phyloP scores from a whole-genome alignment of 2,797 vertebrate species.

The Poecilia picta region DNA sequence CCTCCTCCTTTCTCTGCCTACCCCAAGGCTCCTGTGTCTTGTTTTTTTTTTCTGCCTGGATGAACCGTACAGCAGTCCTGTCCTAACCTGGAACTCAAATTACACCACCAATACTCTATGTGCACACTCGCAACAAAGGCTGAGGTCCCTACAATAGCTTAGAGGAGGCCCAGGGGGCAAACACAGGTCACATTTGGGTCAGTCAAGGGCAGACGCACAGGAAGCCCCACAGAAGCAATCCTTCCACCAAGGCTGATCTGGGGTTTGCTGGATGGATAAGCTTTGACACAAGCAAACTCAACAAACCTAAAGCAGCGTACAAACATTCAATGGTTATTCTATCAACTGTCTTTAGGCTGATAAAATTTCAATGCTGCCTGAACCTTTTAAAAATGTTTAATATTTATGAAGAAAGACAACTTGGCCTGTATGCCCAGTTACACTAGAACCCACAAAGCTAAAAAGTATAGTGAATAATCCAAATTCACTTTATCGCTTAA shows the following conservation, averaged over 20 bases:
- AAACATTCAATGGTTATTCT: conserved; percentile 5
- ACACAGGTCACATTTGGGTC: conserved; percentile 60
- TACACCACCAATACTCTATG: conserved; percentile 52
- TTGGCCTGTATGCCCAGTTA: background rate
- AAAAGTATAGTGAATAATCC: conserved; percentile 7
- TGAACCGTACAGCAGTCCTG: conserved; percentile 61
- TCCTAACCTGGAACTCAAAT: conserved; percentile 66
- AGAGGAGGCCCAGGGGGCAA: conserved; percentile 50
- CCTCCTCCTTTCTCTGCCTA: conserved; percentile 39
- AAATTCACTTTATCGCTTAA: conserved; percentile 4
- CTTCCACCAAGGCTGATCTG: conserved; percentile 26
- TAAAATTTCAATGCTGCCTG: background rate
- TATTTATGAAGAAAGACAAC: conserved; percentile 12
- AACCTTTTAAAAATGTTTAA: background rate
- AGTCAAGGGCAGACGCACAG: conserved; percentile 56
- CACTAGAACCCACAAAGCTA: background rate
- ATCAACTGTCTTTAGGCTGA: conserved; percentile 10
- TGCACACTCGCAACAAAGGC: conserved; percentile 21
- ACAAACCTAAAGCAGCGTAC: conserved; percentile 6
- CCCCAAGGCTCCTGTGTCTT: conserved; percentile 68
- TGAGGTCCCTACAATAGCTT: conserved; percentile 42
- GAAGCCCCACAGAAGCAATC: conserved; percentile 27
- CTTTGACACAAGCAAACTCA: conserved; percentile 23
- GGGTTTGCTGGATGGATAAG: conserved; percentile 23
- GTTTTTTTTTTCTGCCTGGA: conserved; percentile 73